Base-by-base conservation (phyloP, 1,140 invertebrate genomes). In the Acyrthosiphon pisum region DNA sequence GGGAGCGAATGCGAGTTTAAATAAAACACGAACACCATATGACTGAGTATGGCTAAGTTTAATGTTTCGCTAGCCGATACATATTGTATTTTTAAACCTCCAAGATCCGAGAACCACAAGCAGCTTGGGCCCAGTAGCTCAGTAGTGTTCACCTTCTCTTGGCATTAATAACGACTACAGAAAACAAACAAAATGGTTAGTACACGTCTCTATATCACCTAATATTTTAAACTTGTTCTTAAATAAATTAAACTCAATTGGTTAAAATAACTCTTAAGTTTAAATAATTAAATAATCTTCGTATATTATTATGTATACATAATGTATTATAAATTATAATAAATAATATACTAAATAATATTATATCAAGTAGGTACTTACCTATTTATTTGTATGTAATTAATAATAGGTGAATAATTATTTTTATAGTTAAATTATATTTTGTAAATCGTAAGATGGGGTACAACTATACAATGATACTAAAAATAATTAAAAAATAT, bases 1-100 rank as follows among this genome's bases (percentile, higher is more conserved):
- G 91, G 91, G 60, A 92, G 46, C 20, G 3, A 81, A 92, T 53
- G 46, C 4, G 60, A 86, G 46, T 86, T 93, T 93, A 93, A 93
- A 93, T 93, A 93, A 86, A 83, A 93, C 91, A 86, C n/a, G 30
- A 50, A 22, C 90, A 83, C 35, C 91, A 86, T 93, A 93, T 93
- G 91, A 93, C 91, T 93, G 91, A 86, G 91, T 93, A 93, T 93
- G 91, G 91, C 91, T 93, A 93, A 93, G 91, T 93, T 93, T 93
- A 93, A 50, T 93, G 46, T 93, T 93, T 84, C 91, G 91, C 46
- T 81, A 37, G 91, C 81, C 81, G 76, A 56, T 53, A 53, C 46
- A 41, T 76, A n/a, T 93, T 86, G 56, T 93, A 93, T 93, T 93
- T 93, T 93, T 93, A 93, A 93, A 86, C 81, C 20, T 14, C 14